Conservation (phyloP, 1,140 invertebrate genomes). For the Zophobas morio region DNA sequence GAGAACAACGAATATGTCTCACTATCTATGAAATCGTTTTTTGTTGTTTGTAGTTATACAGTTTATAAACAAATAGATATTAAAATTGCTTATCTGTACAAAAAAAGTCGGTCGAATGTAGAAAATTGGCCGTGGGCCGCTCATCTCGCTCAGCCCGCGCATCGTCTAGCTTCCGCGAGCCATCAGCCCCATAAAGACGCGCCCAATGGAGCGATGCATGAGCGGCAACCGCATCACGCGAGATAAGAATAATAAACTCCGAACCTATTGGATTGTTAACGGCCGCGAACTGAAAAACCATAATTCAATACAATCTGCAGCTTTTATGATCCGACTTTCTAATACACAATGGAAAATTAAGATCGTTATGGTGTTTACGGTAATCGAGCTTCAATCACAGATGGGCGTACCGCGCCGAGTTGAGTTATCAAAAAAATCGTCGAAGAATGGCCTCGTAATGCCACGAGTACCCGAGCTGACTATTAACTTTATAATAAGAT, state of each 20-base stretch:
- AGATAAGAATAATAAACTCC: not conserved
- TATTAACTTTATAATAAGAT: not conserved
- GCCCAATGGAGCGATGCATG: not conserved
- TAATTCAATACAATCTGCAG: not conserved
- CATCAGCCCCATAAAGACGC: not conserved
- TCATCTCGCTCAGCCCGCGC: too few species aligned
- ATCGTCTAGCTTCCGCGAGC: not conserved
- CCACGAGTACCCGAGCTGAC: not conserved
- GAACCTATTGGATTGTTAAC: slow-evolving; percentile 5
- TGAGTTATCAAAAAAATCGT: slow-evolving; percentile 2
- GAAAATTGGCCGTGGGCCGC: too few species aligned
- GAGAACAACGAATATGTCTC: too few species aligned
- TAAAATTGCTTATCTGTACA: too few species aligned
- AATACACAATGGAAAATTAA: slow-evolving; percentile 33
- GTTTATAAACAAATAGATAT: too few species aligned
- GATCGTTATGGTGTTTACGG: slow-evolving; percentile 30
- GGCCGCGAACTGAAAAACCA: not conserved
- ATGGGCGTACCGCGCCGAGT: slow-evolving; percentile 5
- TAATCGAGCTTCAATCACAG: slow-evolving; percentile 19
- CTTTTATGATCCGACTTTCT: slow-evolving; percentile 8
- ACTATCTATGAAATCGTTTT: too few species aligned
- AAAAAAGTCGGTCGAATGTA: too few species aligned
- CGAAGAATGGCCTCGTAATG: slow-evolving; percentile 3
- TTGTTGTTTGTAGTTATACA: too few species aligned
- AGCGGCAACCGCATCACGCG: not conserved